phyloP scores from a whole-genome alignment of 2,113 vertebrate genomes.

The Parotia lawesii region DNA sequence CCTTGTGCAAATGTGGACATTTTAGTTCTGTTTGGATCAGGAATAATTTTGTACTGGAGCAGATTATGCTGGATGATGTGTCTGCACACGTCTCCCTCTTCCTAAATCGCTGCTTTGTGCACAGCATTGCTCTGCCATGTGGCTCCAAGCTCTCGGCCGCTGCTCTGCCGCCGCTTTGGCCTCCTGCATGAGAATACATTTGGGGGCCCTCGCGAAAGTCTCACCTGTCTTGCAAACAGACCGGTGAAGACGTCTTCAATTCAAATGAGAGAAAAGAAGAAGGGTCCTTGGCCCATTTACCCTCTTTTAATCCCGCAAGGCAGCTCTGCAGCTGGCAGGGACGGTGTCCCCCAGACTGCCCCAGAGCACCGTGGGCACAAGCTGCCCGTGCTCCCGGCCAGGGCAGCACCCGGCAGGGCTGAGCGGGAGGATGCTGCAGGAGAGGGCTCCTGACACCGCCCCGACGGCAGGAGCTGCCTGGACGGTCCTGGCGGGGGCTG shows the following conservation, averaged over 20 bases:
- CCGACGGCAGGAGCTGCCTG: fast-evolving
- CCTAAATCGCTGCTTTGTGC: neutral
- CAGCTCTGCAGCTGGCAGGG: neutral
- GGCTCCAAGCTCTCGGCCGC: fast-evolving
- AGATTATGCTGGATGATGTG: neutral
- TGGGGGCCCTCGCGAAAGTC: neutral
- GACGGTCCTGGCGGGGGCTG: fast-evolving
- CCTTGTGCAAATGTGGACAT: neutral
- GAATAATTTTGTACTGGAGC: neutral
- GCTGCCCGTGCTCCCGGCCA: fast-evolving
- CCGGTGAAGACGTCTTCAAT: fast-evolving
- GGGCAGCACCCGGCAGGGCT: fast-evolving
- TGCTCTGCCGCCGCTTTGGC: fast-evolving
- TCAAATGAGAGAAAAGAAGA: neutral
- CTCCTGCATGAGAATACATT: fast-evolving
- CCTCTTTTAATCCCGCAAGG: fast-evolving
- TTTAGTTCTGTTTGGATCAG: neutral
- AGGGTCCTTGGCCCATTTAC: fast-evolving
- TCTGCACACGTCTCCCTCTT: neutral
- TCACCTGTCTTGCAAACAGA: neutral
- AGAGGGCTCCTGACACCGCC: fast-evolving
- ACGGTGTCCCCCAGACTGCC: fast-evolving
- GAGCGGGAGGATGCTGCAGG: fast-evolving
- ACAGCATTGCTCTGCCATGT: fast-evolving
- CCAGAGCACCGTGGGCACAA: fast-evolving